phyloP scores from a whole-genome alignment of 2,113 vertebrate species.

The Triplophysa dalaica region DNA sequence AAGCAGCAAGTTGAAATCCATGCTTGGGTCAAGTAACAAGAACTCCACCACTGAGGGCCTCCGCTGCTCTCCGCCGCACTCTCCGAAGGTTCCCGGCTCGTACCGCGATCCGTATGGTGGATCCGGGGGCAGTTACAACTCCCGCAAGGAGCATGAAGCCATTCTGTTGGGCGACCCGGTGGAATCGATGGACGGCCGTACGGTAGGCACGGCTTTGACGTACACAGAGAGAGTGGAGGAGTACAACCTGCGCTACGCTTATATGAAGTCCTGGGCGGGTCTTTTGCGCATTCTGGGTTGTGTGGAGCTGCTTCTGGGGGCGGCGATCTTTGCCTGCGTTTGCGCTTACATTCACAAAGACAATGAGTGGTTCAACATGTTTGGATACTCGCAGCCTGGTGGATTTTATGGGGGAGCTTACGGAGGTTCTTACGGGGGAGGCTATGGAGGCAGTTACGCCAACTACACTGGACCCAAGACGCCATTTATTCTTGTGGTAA shows the following conservation, averaged over 20 bases:
- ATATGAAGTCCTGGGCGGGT: slow-evolving; percentile 97
- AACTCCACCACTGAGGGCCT: slow-evolving; percentile 76
- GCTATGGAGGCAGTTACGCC: slow-evolving; percentile 60
- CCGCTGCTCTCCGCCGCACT: slow-evolving; percentile 85
- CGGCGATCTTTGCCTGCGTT: slow-evolving; percentile 91
- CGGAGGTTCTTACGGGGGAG: slow-evolving; percentile 48
- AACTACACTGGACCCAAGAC: slow-evolving; percentile 92
- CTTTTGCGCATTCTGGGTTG: slow-evolving; percentile 88
- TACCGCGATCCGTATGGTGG: slow-evolving; percentile 76
- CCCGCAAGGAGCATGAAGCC: slow-evolving; percentile 74
- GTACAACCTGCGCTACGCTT: slow-evolving; percentile 84
- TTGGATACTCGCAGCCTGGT: slow-evolving; percentile 85
- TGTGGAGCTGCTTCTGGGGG: slow-evolving; percentile 87
- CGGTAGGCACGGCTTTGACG: slow-evolving; percentile 71
- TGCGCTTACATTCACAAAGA: slow-evolving; percentile 96
- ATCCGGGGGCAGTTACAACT: slow-evolving; percentile 77
- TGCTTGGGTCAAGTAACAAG: slow-evolving; percentile 69
- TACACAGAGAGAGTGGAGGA: slow-evolving; percentile 86
- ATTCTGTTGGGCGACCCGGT: slow-evolving; percentile 69
- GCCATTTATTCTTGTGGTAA: slow-evolving; percentile 87
- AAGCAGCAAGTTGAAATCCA: slow-evolving; percentile 67
- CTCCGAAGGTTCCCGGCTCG: slow-evolving; percentile 73
- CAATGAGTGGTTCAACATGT: slow-evolving; percentile 94
- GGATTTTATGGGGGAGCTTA: slow-evolving; percentile 62
- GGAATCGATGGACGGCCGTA: slow-evolving; percentile 71